A percentile compares a stretch with the other conserved stretches of the same genome.
phyloP scores from a whole-genome alignment of 2,797 vertebrate genomes.

The Vespertilio murinus region DNA sequence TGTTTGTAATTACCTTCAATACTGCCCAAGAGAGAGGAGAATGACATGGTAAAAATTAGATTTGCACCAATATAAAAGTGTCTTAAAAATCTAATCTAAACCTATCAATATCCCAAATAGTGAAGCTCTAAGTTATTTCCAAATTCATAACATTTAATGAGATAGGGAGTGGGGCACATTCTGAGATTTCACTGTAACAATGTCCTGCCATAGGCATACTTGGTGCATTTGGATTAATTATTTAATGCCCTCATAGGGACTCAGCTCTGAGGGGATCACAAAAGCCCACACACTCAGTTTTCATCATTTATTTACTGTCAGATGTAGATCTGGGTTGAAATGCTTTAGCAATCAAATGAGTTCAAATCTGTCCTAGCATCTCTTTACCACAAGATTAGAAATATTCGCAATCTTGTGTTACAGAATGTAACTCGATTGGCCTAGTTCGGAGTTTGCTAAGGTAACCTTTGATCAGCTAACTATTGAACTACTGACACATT shows the following conservation, averaged over 20 bases:
- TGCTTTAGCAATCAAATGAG: slow-evolving; percentile 34
- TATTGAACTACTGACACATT: slow-evolving; percentile 16
- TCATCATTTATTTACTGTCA: neutral
- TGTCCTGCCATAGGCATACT: neutral
- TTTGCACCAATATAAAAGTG: neutral
- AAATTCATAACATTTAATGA: neutral
- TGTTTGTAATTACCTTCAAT: neutral
- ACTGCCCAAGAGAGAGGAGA: neutral
- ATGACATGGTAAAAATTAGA: neutral
- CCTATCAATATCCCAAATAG: neutral
- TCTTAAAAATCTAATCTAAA: neutral
- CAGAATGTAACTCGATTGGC: neutral
- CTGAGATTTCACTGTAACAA: neutral
- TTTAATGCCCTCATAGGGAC: neutral
- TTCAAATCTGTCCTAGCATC: slow-evolving; percentile 26
- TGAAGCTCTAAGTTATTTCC: neutral
- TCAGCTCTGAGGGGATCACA: fast-evolving
- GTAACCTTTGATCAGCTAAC: neutral
- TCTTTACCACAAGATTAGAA: slow-evolving; percentile 37
- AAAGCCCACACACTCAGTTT: neutral
- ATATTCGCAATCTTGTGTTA: neutral
- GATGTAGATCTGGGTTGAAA: slow-evolving; percentile 1
- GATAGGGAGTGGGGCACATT: neutral
- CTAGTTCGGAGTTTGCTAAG: neutral
- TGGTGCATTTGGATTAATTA: neutral